These are phyloP conservation scores for Sthenelais limicola DNA, from an alignment of 2,888 invertebrate species.

Conservation along the genomic window DNA sequence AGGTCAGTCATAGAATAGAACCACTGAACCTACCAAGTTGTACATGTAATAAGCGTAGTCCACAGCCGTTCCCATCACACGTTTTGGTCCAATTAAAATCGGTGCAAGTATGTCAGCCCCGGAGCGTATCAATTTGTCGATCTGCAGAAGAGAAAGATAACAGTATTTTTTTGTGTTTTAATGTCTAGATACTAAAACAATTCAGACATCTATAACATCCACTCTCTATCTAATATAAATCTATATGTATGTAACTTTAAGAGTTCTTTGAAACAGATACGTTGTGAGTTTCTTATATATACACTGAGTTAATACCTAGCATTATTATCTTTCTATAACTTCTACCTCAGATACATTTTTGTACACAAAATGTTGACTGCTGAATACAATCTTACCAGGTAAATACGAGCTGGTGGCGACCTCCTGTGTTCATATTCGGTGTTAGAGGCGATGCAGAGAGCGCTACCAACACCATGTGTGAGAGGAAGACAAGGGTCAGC, in stretches of 20 bases:
- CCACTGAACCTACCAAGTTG: constrained; percentile 66
- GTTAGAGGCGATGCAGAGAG: constrained; percentile 68
- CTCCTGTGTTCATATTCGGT: constrained; percentile 69
- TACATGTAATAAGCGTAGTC: constrained; percentile 72
- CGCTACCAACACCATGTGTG: constrained; percentile 71
- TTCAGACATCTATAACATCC: not conserved
- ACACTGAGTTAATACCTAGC: no score
- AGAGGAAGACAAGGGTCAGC: constrained; percentile 67
- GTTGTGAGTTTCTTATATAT: not conserved
- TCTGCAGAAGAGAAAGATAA: no score
- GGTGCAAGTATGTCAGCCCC: constrained; percentile 69
- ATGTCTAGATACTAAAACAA: not conserved
- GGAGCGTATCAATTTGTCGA: constrained; percentile 68
- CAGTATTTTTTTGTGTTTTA: no score
- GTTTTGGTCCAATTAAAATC: constrained; percentile 69
- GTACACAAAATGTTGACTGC: not conserved
- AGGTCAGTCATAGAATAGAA: no score
- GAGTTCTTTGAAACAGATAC: not conserved
- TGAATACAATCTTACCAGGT: constrained; percentile 58
- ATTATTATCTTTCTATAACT: no score
- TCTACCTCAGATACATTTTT: not conserved
- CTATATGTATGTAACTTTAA: no score
- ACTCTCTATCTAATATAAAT: no score
- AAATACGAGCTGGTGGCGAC: constrained; percentile 59
- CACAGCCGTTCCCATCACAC: constrained; percentile 68